phyloP scores from a whole-genome alignment of 53 echinoderm and acorn worm species.

The Pentamera pediparva region DNA sequence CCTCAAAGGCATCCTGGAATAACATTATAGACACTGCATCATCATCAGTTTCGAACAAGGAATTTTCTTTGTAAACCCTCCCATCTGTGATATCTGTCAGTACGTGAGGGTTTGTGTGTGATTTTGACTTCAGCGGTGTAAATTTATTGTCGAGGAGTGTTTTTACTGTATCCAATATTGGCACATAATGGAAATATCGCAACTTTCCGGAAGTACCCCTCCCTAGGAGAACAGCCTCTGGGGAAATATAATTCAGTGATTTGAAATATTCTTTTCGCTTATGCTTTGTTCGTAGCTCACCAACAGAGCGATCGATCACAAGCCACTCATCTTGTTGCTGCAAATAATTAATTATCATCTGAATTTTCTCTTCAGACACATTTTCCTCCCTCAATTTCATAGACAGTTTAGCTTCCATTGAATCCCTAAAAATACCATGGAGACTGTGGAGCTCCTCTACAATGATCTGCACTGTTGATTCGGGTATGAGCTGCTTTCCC shows the following conservation, averaged over 20 bases:
- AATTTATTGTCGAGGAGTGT: slow-evolving; percentile 23
- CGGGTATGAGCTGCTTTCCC: neutral
- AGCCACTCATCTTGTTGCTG: neutral
- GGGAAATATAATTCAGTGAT: no score
- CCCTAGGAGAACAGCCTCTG: no score
- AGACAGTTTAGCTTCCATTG: neutral
- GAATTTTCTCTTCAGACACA: neutral
- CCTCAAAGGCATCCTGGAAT: slow-evolving; percentile 59
- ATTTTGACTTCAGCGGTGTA: slow-evolving; percentile 13
- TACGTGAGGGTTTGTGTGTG: neutral
- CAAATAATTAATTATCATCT: neutral
- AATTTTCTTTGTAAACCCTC: slow-evolving; percentile 24
- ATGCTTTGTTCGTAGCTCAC: neutral
- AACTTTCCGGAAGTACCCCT: no score
- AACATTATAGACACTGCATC: slow-evolving; percentile 32
- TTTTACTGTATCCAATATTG: slow-evolving; percentile 43
- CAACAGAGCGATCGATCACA: neutral
- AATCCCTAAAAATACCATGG: neutral
- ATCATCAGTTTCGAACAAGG: neutral
- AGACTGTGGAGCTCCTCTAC: neutral
- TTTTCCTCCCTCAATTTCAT: neutral
- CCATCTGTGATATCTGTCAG: slow-evolving; percentile 44
- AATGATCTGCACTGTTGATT: neutral
- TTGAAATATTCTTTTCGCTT: no score
- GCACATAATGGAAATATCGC: slow-evolving; percentile 52